Evolutionary conservation across 2,888 invertebrate genomes (phyloP), one percentile per base, ranked within the genome.

Genomic region (Taphrorychus bicolor): DNA sequence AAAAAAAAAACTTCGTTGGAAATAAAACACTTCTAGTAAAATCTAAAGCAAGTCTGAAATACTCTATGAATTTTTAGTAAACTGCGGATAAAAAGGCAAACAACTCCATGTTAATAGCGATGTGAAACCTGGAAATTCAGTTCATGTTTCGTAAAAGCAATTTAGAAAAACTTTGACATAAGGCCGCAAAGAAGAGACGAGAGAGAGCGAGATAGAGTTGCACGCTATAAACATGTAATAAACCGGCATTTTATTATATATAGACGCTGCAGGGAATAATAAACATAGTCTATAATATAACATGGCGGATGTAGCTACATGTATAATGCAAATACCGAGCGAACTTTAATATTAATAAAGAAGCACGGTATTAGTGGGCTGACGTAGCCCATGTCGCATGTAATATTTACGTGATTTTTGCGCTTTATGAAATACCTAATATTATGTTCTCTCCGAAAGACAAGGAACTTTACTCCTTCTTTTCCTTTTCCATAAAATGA

Each of bases 331-430:
- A 79, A 78, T 77, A 77, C 71, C 73, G 67, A 74, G 66, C 76
- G 72, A 69, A 76, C 75, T 78, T 77, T 77, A 76, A 79, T 79
- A 79, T 79, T 80, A 80, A 80, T 80, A 80, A 80, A 79, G 79
- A 78, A 78, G 78, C 74, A 74, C 75, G 56, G 63, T 63, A 63
- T 63, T 77, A 78, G 78, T 76, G 76, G 76, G 65, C 64, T 59
- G 72, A 75, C 75, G 76, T 76, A 72, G 75, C 70, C 70, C 76
- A 65, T 75, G 73, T 73, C 75, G 76, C 75, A 76, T 75, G 76
- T 72, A 74, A 77, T 77, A 78, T 77, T 78, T 78, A 75, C 72
- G 72, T 66, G 75, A 78, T 77, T 78, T 77, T 76, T 75, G 74
- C 75, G 74, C 74, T 73, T 77, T 75, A 78, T 79, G 67, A 67